phyloP scores from a whole-genome alignment of 2,797 vertebrate species.

The Dendrocincla tyrannina region DNA sequence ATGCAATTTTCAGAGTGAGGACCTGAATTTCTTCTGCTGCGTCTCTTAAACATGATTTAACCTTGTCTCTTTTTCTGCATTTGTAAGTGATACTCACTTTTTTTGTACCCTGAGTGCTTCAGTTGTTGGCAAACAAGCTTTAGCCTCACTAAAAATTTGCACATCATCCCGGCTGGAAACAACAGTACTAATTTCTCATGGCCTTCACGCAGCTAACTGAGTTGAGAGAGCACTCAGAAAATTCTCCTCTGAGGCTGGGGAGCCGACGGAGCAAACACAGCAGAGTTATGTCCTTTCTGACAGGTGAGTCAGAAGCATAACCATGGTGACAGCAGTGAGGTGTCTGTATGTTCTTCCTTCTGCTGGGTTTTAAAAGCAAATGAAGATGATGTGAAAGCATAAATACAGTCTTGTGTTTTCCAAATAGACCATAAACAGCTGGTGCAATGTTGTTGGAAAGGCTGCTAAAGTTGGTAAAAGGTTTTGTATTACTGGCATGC shows the following conservation, averaged over 20 bases:
- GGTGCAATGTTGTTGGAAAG: not conserved
- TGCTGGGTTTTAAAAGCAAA: slow-evolving; percentile 13
- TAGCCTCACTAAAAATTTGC: not conserved
- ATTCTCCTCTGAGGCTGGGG: not conserved
- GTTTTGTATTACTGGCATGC: not conserved
- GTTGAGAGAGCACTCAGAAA: not conserved
- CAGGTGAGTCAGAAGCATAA: not conserved
- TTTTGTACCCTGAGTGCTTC: not conserved
- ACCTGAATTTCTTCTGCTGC: not conserved
- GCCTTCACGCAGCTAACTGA: not conserved
- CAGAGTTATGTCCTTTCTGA: slow-evolving; percentile 16
- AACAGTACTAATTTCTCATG: not conserved
- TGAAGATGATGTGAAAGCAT: not conserved
- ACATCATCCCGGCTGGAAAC: fast-evolving
- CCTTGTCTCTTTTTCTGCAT: not conserved
- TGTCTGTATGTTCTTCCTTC: not conserved
- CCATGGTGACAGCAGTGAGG: not conserved
- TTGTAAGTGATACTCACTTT: not conserved
- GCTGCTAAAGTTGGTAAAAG: not conserved
- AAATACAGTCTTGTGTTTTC: not conserved
- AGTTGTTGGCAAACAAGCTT: not conserved
- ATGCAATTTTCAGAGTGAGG: not conserved
- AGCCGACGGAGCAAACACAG: not conserved
- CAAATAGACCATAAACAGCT: slow-evolving; percentile 8
- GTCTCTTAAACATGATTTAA: not conserved